phyloP scores from a whole-genome alignment of 53 echinoderm and acorn worm genomes.

The Henricia sp. region DNA sequence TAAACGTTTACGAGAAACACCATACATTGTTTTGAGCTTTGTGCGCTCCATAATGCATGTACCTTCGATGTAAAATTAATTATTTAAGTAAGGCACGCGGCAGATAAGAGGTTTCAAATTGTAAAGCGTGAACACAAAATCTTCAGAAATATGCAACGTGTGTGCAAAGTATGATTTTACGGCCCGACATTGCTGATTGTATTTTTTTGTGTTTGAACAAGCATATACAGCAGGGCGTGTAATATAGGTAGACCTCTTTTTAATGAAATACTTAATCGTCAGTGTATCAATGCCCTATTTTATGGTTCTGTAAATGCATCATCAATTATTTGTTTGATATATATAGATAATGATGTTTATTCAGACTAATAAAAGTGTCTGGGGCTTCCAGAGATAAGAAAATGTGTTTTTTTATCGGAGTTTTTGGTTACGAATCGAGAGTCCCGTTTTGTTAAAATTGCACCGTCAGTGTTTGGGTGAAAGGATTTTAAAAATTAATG shows the following conservation, averaged over 20 bases:
- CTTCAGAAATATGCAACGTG: constrained; percentile 30
- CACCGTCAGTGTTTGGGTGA: too few relatives aligned
- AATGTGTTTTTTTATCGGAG: background rate
- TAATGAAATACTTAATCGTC: constrained; percentile 19
- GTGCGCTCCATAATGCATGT: too few relatives aligned
- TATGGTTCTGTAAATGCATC: constrained; percentile 25
- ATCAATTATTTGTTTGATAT: constrained; percentile 53
- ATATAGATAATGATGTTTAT: constrained; percentile 34
- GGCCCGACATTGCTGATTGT: constrained; percentile 20
- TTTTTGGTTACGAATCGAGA: too few relatives aligned
- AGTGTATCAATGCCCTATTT: constrained; percentile 20
- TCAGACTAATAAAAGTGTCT: constrained; percentile 31
- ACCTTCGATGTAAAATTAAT: too few relatives aligned
- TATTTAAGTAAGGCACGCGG: too few relatives aligned
- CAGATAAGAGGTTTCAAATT: too few relatives aligned
- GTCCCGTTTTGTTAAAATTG: too few relatives aligned
- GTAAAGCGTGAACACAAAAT: constrained; percentile 27
- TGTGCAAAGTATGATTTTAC: constrained; percentile 31
- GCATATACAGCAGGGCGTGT: too few relatives aligned
- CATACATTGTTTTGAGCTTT: too few relatives aligned
- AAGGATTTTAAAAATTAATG: too few relatives aligned
- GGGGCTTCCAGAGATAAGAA: constrained; percentile 51
- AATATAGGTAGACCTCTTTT: constrained; percentile 20
- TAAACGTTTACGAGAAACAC: too few relatives aligned
- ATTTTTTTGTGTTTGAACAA: constrained; percentile 9